A percentile compares a stretch with the other conserved stretches of the same genome.
phyloP scores from a whole-genome alignment of 2,888 invertebrate species.

The Meteorus colon region DNA sequence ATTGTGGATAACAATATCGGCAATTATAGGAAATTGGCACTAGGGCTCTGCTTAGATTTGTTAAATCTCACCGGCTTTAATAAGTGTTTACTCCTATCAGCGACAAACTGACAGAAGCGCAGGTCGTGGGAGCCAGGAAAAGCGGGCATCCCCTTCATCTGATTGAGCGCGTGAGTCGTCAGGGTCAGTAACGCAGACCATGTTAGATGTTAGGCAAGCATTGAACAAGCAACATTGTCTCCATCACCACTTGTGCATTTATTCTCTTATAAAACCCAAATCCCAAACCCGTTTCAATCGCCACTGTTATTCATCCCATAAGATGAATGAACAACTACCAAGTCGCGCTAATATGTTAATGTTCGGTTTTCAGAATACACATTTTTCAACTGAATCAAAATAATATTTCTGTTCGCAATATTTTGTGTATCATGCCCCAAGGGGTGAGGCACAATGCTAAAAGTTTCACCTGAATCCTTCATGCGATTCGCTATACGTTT shows the following conservation, averaged over 20 bases:
- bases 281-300: background rate
- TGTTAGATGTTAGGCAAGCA: constrained; percentile 73
- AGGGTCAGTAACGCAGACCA: constrained; percentile 71
- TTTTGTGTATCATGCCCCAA: constrained; percentile 47
- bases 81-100: constrained; percentile 97
- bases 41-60: constrained; percentile 73
- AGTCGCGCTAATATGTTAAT: background rate
- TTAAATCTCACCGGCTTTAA: constrained; percentile 93
- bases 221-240: constrained; percentile 73
- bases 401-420: constrained; percentile 13
- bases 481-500: constrained; percentile 60
- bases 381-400: background rate
- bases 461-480: constrained; percentile 57
- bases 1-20: constrained; percentile 48
- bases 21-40: constrained; percentile 54
- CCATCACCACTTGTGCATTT: constrained; percentile 71
- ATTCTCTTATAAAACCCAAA: constrained; percentile 45
- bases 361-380: background rate
- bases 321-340: constrained; percentile 4
- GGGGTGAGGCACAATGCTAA: constrained; percentile 60
- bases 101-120: constrained; percentile 95
- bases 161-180: constrained; percentile 76
- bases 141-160: constrained; percentile 94
- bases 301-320: background rate
- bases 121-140: constrained; percentile 97